Base-by-base conservation (phyloP, 2,113 vertebrate genomes). In the Elachura formosa region DNA sequence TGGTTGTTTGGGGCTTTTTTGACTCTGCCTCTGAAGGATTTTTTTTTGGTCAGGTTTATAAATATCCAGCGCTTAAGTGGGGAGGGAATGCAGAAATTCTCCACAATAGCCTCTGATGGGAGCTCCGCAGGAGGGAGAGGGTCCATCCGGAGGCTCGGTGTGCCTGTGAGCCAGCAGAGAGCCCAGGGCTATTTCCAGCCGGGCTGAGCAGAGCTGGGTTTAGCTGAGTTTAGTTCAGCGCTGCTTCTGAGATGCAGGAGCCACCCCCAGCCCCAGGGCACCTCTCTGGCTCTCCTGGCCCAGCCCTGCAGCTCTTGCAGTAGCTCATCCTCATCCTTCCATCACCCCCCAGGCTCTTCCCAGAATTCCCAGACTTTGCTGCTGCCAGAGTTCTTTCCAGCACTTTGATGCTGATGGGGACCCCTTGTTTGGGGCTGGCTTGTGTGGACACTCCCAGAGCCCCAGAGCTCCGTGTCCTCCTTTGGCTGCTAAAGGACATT, bases 1-100 rank as follows among this genome's bases (percentile, higher is more conserved):
- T 75, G 15, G 21, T 20, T 25, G 4, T 20, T 62, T 75, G 15
- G 54, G 15, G 3, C 5, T 29, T 48, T 83, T 80, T 83, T 62
- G 62, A 76, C 58, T 90, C 77, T 38, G 55, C 61, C 91, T 96
- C 96, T 90, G 61, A 52, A 48, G 51, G 36, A 34, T 19, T 34
- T 43, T 45, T 93, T 85, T 76, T 28, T 18, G 40, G 34, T 49
- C 76, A 45, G 2, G 72, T 95, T 97, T 95, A 97, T 96, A 98
- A 98, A 96, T 96, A 95, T 9, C 85, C 85, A 74, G 66, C 34
- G 61, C 95, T 85, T 64, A 66, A 43, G 67, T 6, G 1, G 75
- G 61, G 54, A 85, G 84, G 71, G 85, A 55, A 51, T 28, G 69
- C 38, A 6, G 90, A 21, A 87, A 79, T 87, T 96, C 67, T 72